Base-by-base conservation (phyloP, 2,797 vertebrate species). In the Podargus strigoides region DNA sequence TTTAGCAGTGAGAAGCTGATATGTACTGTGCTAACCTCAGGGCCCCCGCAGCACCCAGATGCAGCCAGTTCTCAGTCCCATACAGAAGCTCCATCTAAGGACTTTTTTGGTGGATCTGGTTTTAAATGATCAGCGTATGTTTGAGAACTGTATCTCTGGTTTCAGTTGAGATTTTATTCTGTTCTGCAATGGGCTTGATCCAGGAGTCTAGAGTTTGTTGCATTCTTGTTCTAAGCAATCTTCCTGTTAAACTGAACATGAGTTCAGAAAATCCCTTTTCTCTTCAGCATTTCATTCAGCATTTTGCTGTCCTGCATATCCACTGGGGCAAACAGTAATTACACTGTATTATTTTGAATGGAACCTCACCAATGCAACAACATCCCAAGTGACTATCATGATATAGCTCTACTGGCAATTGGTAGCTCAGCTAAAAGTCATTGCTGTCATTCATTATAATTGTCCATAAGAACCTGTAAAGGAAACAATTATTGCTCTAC, bases 401-500 rank as follows among this genome's bases (percentile, higher is more conserved):
- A 28, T 77, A 58, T 0, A 30, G 24, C 24, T 86, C 16, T 81
- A 62, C 64, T 90, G 62, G 58, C 42, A 78, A 44, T 1, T 37
- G 72, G 42, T 53, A 84, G 66, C 32, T 84, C 83, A 39, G 26
- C 34, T 73, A n/a, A 24, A 93, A 95, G 46, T 81, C 79, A n/a
- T 16, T 68, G 53, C 60, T 80, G 63, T 88, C 94, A 72, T 39
- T 96, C n/a, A 36, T 19, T 4, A 32, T 82, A 92, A 91, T 94
- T 91, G 76, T 41, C 46, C 62, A 20, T 9, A 49, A 86, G 36
- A 75, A 85, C 66, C 44, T 73, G 30, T 41, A 93, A 86, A 91
- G 42, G 64, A 80, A 91, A 77, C 32, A 85, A 42, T 68, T 84
- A 67, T 23, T 89, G 44, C 64, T 36, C 13, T 59, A 92, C 42